Conservation (phyloP, 2,797 vertebrate genomes). For the Nasua narica region DNA sequence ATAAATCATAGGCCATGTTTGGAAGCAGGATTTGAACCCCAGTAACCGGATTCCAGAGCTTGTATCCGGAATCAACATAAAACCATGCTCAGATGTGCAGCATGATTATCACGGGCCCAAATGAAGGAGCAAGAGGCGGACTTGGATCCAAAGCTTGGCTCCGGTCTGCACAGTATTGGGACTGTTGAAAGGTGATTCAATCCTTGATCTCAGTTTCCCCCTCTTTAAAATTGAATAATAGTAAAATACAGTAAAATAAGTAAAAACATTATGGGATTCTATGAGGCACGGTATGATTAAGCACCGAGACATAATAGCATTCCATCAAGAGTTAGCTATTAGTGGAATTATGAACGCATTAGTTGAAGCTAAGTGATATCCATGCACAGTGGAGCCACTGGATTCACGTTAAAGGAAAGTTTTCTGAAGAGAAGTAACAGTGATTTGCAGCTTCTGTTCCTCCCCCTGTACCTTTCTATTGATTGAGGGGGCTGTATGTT, state of each 20-base stretch:
- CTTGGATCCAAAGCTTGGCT: not conserved
- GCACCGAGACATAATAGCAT: not conserved
- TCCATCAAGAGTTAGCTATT: not conserved
- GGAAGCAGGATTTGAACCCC: not conserved
- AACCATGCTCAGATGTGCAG: fast-evolving
- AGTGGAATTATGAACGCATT: not conserved
- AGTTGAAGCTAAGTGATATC: not conserved
- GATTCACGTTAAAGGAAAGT: slow-evolving; percentile 53
- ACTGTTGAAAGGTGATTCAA: not conserved
- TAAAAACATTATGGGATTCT: not conserved
- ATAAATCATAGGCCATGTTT: not conserved
- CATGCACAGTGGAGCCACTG: not conserved
- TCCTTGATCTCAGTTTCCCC: not conserved
- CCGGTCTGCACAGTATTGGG: not conserved
- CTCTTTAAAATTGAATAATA: not conserved
- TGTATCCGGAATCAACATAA: not conserved
- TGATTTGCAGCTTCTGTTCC: slow-evolving; percentile 67
- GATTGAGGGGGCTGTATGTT: slow-evolving; percentile 50
- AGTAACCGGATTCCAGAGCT: not conserved
- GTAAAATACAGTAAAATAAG: not conserved
- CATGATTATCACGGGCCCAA: fast-evolving
- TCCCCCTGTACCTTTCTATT: slow-evolving; percentile 34
- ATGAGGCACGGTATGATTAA: not conserved
- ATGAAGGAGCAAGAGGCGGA: not conserved
- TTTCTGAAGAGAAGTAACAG: slow-evolving; percentile 53